Base-by-base conservation (phyloP, 1,140 invertebrate species). In the Brachionus rotundiformis region DNA sequence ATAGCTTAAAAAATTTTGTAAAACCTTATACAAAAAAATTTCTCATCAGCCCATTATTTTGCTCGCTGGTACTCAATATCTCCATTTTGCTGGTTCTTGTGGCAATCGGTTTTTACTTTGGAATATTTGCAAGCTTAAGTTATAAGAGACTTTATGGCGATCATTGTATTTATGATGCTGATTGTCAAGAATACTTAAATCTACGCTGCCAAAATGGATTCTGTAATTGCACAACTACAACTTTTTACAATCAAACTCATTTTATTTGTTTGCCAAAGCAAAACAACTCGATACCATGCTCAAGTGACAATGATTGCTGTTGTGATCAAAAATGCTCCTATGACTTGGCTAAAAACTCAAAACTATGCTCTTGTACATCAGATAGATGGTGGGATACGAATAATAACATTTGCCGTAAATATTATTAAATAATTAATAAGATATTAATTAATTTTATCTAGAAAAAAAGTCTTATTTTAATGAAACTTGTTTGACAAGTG, bases 401-500 rank as follows among this genome's bases (percentile, higher is more conserved):
- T 10, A 44, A 23, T 73, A 11, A 8, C 0, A 25, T 8, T 13
- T 73, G 68, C 19, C 7, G 68, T 73, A 73, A 44, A n/a, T n/a
- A n/a, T n/a, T n/a, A n/a, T n/a, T n/a, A n/a, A n/a, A n/a, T n/a
- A n/a, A n/a, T n/a, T n/a, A n/a, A n/a, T n/a, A n/a, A n/a, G n/a
- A n/a, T n/a, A n/a, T n/a, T n/a, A n/a, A n/a, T n/a, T n/a, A 63
- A 29, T 33, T n/a, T n/a, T 36, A 3, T 33, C 16, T 33, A 79
- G 76, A 59, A 16, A 63, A 79, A 39, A 54, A 31, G 27, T 59
- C 76, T 3, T 36, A 19, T 25, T 79, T 33, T 39, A 41, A 41
- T 25, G 76, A 59, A 31, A 10, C 6, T 63, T 79, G 76, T 63
- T 25, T 10, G 3, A 10, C 27, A 39, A 59, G 44, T 39, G 11